phyloP scores from a whole-genome alignment of 2,888 invertebrate genomes.

The Chrysolina americana region DNA sequence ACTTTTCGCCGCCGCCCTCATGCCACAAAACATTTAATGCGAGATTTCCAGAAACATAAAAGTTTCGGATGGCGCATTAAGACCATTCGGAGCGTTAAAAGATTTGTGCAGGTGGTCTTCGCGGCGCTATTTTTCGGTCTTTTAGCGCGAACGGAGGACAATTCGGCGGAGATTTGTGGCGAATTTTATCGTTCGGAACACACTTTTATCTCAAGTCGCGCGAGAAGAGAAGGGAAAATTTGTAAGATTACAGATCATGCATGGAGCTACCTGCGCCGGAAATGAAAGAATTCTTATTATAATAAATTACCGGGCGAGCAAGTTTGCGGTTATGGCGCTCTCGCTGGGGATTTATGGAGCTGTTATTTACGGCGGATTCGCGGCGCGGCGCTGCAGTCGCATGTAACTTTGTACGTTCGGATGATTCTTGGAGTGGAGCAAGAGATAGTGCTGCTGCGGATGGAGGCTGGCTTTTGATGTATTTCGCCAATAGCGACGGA shows the following conservation, averaged over 20 bases:
- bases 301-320: conserved; percentile 62
- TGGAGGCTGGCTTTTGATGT: background rate
- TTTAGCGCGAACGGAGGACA: conserved; percentile 48
- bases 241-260: conserved; percentile 67
- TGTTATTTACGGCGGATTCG: conserved; percentile 59
- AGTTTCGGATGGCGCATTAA: conserved; percentile 56
- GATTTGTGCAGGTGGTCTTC: conserved; percentile 56
- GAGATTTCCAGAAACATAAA: conserved; percentile 47
- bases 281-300: conserved; percentile 65
- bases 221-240: conserved; percentile 63
- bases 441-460: conserved; percentile 22
- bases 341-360: conserved; percentile 61
- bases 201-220: conserved; percentile 62
- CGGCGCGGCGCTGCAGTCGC: conserved; percentile 23
- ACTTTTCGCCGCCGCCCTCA: background rate
- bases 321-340: conserved; percentile 63
- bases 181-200: conserved; percentile 67
- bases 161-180: conserved; percentile 65
- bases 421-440: conserved; percentile 30
- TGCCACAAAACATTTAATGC: conserved; percentile 23
- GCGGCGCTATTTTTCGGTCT: conserved; percentile 51
- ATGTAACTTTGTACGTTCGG: conserved; percentile 35
- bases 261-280: conserved; percentile 61
- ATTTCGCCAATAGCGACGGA: background rate
- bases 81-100: conserved; percentile 54